Conservation (phyloP, 2,797 vertebrate genomes). For the Amphiprion clarkii region DNA sequence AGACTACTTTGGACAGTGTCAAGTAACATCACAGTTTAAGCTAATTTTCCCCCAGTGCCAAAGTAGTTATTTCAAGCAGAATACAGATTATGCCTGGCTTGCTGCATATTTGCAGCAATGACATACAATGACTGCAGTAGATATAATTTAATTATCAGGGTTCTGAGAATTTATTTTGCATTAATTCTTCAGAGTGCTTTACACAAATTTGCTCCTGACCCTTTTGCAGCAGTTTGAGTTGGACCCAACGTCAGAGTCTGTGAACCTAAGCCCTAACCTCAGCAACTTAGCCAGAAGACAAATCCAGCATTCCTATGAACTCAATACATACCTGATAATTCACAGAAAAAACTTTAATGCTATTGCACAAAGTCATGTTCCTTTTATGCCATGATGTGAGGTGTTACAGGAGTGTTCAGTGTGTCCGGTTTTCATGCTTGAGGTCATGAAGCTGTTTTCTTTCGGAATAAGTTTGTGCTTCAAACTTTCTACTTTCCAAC, state of each 20-base stretch:
- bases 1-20: slow-evolving; percentile 49
- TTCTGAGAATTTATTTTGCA: neutral
- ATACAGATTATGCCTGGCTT: slow-evolving; percentile 21
- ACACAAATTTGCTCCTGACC: slow-evolving; percentile 1
- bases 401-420: too few species aligned
- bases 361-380: too few species aligned
- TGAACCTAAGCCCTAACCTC: neutral
- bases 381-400: too few species aligned
- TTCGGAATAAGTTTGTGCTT: too few species aligned
- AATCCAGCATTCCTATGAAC: neutral
- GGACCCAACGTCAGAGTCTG: neutral
- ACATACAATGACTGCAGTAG: neutral
- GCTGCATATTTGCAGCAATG: slow-evolving; percentile 14
- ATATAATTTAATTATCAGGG: slow-evolving; percentile 19
- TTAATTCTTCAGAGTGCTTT: neutral
- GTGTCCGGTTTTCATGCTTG: too few species aligned
- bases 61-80: slow-evolving; percentile 24
- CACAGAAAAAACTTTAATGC: too few species aligned
- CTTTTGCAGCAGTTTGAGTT: neutral
- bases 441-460: too few species aligned
- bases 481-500: too few species aligned
- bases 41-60: slow-evolving; percentile 38
- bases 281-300: neutral
- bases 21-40: slow-evolving; percentile 55
- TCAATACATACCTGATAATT: too few species aligned